Evolutionary conservation across 2,113 vertebrate species (phyloP), one percentile per base, ranked within the genome.

Genomic region (Todiramphus saurophagus): DNA sequence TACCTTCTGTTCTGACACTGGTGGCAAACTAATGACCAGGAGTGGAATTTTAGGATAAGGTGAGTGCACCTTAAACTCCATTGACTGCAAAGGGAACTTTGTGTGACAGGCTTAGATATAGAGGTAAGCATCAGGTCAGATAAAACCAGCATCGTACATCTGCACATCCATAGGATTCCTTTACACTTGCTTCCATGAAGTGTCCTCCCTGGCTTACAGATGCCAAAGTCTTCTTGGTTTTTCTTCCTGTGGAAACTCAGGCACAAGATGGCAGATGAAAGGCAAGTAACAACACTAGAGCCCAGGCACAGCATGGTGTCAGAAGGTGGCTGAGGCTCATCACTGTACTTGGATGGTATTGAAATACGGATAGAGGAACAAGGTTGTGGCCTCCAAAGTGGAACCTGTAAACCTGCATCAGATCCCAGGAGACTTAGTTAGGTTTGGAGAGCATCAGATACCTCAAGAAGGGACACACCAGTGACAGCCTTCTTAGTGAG

Each of bases 21-120:
- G 31, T 63, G 44, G 41, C 17, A 91, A 90, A 28, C 37, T 63
- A 79, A 78, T 31, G 59, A 60, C 5, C 15, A 30, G 12, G 31
- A 83, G 33, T 39, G 76, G 16, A 88, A 55, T 76, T 88, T 72
- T 64, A 76, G 67, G 72, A 10, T 58, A 79, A 89, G 83, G 64
- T 60, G 53, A 64, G 16, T 73, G n/a, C 18, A 13, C 16, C 21
- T 81, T 58, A 66, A 84, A 91, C 18, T 37, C 27, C 24, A 33
- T 8, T 74, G 69, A 84, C 58, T 93, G 55, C 35, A 77, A 74
- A 62, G 44, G 33, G 9, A 70, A 55, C 10, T 11, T 69, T 20
- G 10, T n/a, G 39, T 28, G 15, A n/a, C 35, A 69, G 58, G 53
- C 43, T 86, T 25, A 91, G 77, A 46, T 19, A 50, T 0, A 78